Evolutionary conservation across 1,140 invertebrate genomes (phyloP), one percentile per base, ranked within the genome.

Genomic region (Lordiphosa clarofinis): DNA sequence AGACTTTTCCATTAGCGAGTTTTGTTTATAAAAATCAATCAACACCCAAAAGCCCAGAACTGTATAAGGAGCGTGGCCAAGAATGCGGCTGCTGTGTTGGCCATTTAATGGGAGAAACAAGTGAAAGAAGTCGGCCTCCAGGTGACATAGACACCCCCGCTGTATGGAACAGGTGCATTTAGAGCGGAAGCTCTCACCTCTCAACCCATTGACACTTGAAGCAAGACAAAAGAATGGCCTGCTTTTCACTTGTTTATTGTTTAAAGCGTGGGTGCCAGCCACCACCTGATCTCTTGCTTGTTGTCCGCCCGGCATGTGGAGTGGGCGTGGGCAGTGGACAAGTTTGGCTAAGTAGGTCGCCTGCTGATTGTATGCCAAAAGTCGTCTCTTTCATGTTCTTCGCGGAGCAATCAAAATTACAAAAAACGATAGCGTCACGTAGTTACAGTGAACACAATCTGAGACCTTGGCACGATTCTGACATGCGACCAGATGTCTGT

Each of bases 11-110:
- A 84, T 84, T 84, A 84, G 69, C 39, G 50, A 55, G 48, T 84
- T 74, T 84, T 84, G 78, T 84, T 86, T 73, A 73, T 63, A 70
- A 74, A 78, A 73, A 86, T 84, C 78, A 86, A 84, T 84, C 78
- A 84, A 84, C 78, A 84, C 79, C 79, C 79, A 86, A 86, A 84
- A 67, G 69, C 57, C 70, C 69, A 86, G 78, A 76, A 61, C 67
- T 60, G 47, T 39, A 65, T 49, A 53, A 46, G 68, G 56, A 44
- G 11, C 21, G 62, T 24, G 63, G 52, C 19, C 67, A 70, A 67
- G 76, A 82, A 82, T 82, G 78, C 60, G 60, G 73, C 42, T 61
- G 11, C 21, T 36, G 42, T 4, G 19, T 11, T 56, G 36, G 12
- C 50, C 35, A 36, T 50, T 56, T 11, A 47, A 10, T 28, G 28